Evolutionary conservation across 2,113 vertebrate species (phyloP).

Genomic region (Bos javanicus): DNA sequence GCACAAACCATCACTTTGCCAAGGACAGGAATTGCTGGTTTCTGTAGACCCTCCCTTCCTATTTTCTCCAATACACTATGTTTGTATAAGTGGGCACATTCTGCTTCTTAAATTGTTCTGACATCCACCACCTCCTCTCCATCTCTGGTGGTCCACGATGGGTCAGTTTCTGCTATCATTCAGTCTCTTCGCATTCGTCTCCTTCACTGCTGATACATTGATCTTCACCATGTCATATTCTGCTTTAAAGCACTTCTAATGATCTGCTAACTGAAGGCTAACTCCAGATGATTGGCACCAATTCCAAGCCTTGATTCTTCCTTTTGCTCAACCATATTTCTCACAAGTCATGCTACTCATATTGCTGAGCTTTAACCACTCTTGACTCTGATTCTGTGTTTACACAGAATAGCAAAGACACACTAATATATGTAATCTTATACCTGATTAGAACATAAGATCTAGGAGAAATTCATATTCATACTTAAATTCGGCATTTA

Average conservation of each 20-base stretch:
- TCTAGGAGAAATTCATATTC: background rate
- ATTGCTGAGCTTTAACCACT: background rate
- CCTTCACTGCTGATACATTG: background rate
- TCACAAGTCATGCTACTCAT: background rate
- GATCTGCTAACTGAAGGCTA: background rate
- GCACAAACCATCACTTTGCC: background rate
- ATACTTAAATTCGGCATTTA: background rate
- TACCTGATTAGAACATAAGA: background rate
- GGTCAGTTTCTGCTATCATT: background rate
- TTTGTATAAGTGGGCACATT: background rate
- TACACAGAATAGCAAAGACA: background rate
- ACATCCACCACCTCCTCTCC: background rate
- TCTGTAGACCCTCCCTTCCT: background rate
- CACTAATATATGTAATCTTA: background rate
- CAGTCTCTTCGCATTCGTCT: background rate
- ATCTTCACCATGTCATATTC: background rate
- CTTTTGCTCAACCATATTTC: background rate
- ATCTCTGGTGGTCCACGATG: no score
- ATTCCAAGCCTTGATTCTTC: background rate
- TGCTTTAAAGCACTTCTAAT: background rate
- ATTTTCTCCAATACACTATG: background rate
- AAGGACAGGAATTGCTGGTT: background rate
- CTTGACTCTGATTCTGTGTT: background rate
- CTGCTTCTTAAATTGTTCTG: background rate
- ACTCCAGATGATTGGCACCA: background rate